Base-by-base conservation (phyloP, 2,888 invertebrate species). In the Tupiocoris notatus region DNA sequence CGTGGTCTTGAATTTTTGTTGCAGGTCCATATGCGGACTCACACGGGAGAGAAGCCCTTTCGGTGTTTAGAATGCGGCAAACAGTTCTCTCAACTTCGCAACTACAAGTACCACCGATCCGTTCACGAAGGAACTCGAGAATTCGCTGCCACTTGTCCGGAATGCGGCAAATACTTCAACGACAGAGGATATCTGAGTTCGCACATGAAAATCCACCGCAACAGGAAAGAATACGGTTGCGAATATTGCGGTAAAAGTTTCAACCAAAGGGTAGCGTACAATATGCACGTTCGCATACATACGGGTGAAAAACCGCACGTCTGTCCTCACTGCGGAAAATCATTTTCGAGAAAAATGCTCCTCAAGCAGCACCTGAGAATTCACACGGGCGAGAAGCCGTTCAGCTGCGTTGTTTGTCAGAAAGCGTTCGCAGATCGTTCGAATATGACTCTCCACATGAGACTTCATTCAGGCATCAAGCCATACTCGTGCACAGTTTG, bases 231-330 rank as follows among this genome's bases (percentile, higher is more conserved):
- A 83, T 93, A 93, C 84, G 91, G 89, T 65, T 93, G 93, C 82
- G 88, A 90, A 22, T 88, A 90, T 81, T 94, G 93, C 81, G 92
- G 92, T 0, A 93, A 93, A 83, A 89, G 92, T 20, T 94, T 94
- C 83, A 93, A 93, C 83, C 93, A 93, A 83, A 88, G 93, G 39
- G 93, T 94, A 2, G 93, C 93, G 7, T 94, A 93, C 84, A 93
- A 93, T 82, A 93, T 93, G 93, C 93, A 94, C 83, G 89, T 92
- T 0, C 86, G 93, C 77, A 93, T 93, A 77, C 93, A 93, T 82
- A 92, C 92, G 78, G 93, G 89, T 86, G 82, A 81, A 79, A 81
- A 81, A 75, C 81, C 81, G 12, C 81, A 88, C 82, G 87, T 88
- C 68, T 91, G 91, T 83, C 89, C 89, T 0, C 88, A 91, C 78